Percentiles rank a stretch among this genome's conserved stretches.
These are phyloP conservation scores for Melipona bicolor DNA, from an alignment of 2,888 invertebrate species.

Conservation along the genomic window DNA sequence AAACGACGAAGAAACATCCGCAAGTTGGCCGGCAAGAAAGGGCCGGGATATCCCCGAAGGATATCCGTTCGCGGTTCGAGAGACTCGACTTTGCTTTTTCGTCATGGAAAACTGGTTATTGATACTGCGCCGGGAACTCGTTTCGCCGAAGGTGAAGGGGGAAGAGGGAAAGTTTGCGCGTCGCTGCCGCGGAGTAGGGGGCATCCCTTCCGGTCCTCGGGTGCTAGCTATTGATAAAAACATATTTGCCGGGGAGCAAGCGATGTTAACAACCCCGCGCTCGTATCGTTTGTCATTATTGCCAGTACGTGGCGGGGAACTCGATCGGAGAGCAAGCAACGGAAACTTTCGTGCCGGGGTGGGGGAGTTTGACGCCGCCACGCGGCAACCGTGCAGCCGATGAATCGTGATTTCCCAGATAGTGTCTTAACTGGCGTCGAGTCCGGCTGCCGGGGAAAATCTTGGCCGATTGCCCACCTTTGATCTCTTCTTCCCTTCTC, in stretches of 20 bases:
- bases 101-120: slow-evolving; percentile 73
- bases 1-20: slow-evolving; percentile 60
- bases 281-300: slow-evolving; percentile 66
- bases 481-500: slow-evolving; percentile 32
- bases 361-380: slow-evolving; percentile 37
- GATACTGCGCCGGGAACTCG: slow-evolving; percentile 69
- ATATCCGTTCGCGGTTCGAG: slow-evolving; percentile 72
- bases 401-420: slow-evolving; percentile 66
- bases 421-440: slow-evolving; percentile 57
- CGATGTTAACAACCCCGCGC: slow-evolving; percentile 73
- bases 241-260: slow-evolving; percentile 73
- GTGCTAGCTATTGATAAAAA: slow-evolving; percentile 70
- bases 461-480: slow-evolving; percentile 61
- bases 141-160: background rate
- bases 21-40: slow-evolving; percentile 55
- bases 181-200: slow-evolving; percentile 8
- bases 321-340: background rate
- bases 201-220: slow-evolving; percentile 52
- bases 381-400: slow-evolving; percentile 42
- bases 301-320: background rate
- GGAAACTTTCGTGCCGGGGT: slow-evolving; percentile 20
- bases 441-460: slow-evolving; percentile 38
- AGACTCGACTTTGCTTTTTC: slow-evolving; percentile 69
- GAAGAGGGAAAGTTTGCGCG: slow-evolving; percentile 51
- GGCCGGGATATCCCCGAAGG: slow-evolving; percentile 53